phyloP scores from a whole-genome alignment of 2,113 vertebrate species.

The Onychostruthus taczanowskii region DNA sequence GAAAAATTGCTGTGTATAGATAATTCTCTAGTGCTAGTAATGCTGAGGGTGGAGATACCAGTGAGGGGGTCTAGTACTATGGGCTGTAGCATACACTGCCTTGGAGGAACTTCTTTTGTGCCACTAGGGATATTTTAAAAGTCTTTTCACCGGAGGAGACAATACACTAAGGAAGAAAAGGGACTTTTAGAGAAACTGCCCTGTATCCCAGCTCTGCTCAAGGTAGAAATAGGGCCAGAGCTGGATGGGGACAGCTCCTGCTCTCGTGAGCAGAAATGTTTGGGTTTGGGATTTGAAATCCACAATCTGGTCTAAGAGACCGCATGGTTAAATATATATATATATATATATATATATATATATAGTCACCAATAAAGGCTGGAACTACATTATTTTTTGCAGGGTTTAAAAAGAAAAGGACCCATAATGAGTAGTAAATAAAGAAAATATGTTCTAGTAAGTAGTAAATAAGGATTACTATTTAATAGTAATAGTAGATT shows the following conservation, averaged over 20 bases:
- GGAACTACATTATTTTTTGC: not conserved
- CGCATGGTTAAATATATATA: not conserved
- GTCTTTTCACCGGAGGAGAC: not conserved
- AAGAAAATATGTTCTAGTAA: not conserved
- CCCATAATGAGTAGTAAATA: not conserved
- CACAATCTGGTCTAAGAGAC: not conserved
- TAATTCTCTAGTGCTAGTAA: not conserved
- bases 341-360: not conserved
- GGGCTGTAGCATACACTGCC: rapidly evolving
- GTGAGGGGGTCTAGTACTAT: not conserved
- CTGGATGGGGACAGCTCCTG: not conserved
- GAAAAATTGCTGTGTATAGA: not conserved
- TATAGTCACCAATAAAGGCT: not conserved
- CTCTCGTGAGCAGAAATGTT: not conserved
- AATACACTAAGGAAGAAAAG: not conserved
- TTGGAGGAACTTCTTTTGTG: not conserved
- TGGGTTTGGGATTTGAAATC: not conserved
- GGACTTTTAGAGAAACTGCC: not conserved
- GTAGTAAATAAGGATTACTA: not conserved
- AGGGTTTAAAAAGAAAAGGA: not conserved
- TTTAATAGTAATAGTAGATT: not conserved
- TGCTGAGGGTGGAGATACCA: not conserved
- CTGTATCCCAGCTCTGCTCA: not conserved
- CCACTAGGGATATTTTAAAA: not conserved
- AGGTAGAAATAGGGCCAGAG: not conserved